Evolutionary conservation across 2,888 invertebrate genomes (phyloP).

Genomic region (Petrolisthes manimaculis): DNA sequence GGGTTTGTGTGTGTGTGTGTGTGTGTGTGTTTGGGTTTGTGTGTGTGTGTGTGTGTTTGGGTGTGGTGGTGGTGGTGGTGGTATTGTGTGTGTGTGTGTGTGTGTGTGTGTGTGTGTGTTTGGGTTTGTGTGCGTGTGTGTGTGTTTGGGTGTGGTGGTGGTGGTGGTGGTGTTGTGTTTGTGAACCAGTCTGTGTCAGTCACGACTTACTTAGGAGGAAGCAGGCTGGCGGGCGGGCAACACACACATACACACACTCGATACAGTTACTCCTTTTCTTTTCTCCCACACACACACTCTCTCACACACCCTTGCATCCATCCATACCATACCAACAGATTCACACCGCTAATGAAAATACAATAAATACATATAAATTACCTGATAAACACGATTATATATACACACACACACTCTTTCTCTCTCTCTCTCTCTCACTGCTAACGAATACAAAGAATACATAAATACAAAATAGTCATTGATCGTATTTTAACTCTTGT

Average conservation of each 20-base stretch:
- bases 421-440: no score
- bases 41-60: no score
- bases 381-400: neutral
- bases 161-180: neutral
- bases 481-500: neutral
- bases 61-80: no score
- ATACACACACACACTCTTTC: no score
- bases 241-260: constrained; percentile 47
- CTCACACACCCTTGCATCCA: constrained; percentile 13
- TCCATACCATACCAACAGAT: neutral
- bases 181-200: constrained; percentile 51
- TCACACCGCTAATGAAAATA: neutral
- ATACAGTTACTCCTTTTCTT: constrained; percentile 49
- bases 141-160: no score
- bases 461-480: no score
- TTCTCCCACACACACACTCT: constrained; percentile 26
- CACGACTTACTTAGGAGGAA: constrained; percentile 61
- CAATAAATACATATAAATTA: neutral
- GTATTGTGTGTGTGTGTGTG: constrained; percentile 6
- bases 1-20: constrained; percentile 10
- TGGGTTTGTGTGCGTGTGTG: no score
- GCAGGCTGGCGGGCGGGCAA: constrained; percentile 54
- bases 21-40: no score
- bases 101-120: no score
- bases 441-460: no score